These are phyloP conservation scores for Acleris holmiana DNA, from an alignment of 2,888 invertebrate genomes.

Conservation along the genomic window DNA sequence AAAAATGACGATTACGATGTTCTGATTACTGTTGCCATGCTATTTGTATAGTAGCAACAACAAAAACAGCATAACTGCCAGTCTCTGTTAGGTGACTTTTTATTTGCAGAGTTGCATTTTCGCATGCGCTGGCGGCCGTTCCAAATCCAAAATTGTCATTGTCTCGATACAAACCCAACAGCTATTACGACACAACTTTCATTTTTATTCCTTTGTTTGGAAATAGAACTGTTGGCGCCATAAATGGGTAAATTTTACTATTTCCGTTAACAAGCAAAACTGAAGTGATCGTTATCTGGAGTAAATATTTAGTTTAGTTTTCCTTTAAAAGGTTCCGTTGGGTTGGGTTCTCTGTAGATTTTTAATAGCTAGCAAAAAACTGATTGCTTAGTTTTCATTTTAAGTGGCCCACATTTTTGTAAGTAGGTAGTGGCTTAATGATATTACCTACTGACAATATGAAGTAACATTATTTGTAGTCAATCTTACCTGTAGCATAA, in stretches of 20 bases:
- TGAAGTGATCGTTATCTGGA: constrained; percentile 26
- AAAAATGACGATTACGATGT: too few relatives aligned
- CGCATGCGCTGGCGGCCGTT: constrained; percentile 24
- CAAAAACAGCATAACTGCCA: too few relatives aligned
- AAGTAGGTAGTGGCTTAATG: too few relatives aligned
- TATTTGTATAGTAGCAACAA: too few relatives aligned
- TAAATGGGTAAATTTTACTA: constrained; percentile 18
- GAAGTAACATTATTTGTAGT: too few relatives aligned
- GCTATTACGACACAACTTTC: constrained; percentile 30
- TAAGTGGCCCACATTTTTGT: too few relatives aligned
- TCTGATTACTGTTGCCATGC: too few relatives aligned
- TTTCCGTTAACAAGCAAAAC: constrained; percentile 13
- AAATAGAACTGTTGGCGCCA: constrained; percentile 17
- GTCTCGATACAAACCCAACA: constrained; percentile 26
- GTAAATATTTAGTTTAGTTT: constrained; percentile 13
- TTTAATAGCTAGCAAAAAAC: background rate
- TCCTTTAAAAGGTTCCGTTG: constrained; percentile 10
- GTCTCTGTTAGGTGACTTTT: too few relatives aligned
- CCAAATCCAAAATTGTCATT: constrained; percentile 26
- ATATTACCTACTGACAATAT: too few relatives aligned
- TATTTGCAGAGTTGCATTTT: too few relatives aligned
- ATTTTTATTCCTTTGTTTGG: constrained; percentile 28
- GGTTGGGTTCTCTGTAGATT: background rate
- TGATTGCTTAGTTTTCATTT: too few relatives aligned
- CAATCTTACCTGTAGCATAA: too few relatives aligned